A percentile compares a stretch with the other conserved stretches of the same genome.
Conservation (phyloP, 1,140 invertebrate species). For the Caenorhabditis remanei region DNA sequence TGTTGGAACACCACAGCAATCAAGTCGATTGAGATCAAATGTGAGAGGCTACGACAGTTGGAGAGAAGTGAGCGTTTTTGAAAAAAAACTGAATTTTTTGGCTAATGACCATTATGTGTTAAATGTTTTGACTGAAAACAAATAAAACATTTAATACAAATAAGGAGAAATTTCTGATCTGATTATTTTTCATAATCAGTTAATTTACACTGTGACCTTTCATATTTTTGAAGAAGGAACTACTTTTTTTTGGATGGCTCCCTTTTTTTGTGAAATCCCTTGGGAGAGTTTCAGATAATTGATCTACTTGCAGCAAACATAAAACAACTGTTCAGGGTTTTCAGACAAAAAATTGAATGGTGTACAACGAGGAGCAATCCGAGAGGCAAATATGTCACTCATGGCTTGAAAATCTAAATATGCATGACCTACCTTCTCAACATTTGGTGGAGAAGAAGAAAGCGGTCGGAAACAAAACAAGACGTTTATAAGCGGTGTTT, state of each 20-base stretch:
- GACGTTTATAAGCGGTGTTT: conserved; percentile 49
- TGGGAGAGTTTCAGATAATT: neutral
- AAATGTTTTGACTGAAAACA: no score
- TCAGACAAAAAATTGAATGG: conserved; percentile 17
- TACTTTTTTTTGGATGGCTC: no score
- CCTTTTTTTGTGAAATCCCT: neutral
- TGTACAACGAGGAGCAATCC: neutral
- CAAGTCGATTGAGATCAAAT: neutral
- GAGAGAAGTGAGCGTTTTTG: no score
- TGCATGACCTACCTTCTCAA: conserved; percentile 52
- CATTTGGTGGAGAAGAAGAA: conserved; percentile 21
- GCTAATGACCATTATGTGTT: no score
- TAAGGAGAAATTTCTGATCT: no score
- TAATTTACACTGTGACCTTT: no score
- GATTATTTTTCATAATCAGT: no score
- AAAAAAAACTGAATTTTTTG: no score
- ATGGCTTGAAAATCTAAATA: conserved; percentile 52
- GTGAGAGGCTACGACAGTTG: no score
- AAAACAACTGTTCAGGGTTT: neutral
- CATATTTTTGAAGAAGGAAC: no score
- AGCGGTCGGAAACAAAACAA: conserved; percentile 50
- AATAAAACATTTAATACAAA: no score
- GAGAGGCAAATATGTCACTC: conserved; percentile 37
- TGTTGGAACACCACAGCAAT: conserved; percentile 29
- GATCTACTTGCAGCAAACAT: neutral